Conservation (phyloP, 2,888 invertebrate genomes). For the Tillus elongatus region DNA sequence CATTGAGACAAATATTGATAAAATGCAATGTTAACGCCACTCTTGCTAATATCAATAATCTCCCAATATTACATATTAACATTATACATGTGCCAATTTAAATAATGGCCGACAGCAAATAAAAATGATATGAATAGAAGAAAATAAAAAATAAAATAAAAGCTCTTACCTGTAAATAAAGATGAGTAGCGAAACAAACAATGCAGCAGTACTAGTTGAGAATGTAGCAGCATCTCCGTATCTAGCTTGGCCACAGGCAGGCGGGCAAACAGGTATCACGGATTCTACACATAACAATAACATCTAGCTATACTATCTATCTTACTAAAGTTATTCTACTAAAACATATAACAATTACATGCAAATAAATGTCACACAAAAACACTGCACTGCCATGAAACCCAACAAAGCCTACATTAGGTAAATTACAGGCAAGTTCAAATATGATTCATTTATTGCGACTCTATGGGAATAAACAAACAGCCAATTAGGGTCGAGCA, state of each 20-base stretch:
- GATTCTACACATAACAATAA: conserved; percentile 59
- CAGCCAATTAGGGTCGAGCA: too few relatives aligned
- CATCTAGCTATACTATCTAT: conserved; percentile 19
- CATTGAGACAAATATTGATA: too few relatives aligned
- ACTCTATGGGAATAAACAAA: too few relatives aligned
- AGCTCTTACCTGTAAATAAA: conserved; percentile 30
- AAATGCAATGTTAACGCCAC: too few relatives aligned
- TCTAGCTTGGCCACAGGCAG: conserved; percentile 70
- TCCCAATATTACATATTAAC: conserved; percentile 4
- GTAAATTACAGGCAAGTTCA: too few relatives aligned
- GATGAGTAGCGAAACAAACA: conserved; percentile 44
- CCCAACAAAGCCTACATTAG: too few relatives aligned
- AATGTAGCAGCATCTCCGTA: conserved; percentile 50
- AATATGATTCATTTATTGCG: too few relatives aligned
- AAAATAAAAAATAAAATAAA: conserved; percentile 14
- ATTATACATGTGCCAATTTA: too few relatives aligned
- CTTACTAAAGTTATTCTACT: conserved; percentile 9
- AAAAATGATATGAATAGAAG: conserved; percentile 5
- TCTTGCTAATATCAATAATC: too few relatives aligned
- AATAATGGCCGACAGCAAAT: too few relatives aligned
- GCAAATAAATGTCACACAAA: too few relatives aligned
- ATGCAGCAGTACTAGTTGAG: conserved; percentile 45
- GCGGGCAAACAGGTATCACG: conserved; percentile 86
- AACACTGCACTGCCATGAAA: too few relatives aligned
- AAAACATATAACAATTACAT: background rate